Base-by-base conservation (phyloP, 2,888 invertebrate species). In the Lasius fuliginosus region DNA sequence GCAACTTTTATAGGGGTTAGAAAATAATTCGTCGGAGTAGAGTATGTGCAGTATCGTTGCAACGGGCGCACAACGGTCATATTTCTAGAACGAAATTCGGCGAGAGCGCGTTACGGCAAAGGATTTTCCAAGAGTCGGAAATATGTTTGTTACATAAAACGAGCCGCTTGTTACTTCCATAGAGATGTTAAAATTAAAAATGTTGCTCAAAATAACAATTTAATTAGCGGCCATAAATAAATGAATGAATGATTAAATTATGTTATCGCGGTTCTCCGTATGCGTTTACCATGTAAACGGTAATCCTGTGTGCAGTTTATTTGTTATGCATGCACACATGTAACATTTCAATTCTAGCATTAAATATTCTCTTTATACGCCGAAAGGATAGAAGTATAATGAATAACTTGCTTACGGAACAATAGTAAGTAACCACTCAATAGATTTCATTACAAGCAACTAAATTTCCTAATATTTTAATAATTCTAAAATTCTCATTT, bases 211-310 rank as follows among this genome's bases (percentile, higher is more conserved):
- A 33, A 23, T 79, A 69, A 79, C 18, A 42, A 69, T 60, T 69
- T 60, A 79, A 79, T 60, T 79, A 64, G 23, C 49, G 11, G 58
- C 30, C 23, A 42, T 23, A 62, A n/a, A 71, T 18, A 6, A 49
- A 79, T 77, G 56, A 42, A 69, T 60, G 69, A 79, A 71, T 79
- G 33, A 79, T 69, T 69, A 42, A 79, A 33, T 79, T 71, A 58
- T n/a, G 18, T 77, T 69, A 76, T 8, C 42, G n/a, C 8, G 42
- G 30, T 18, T 46, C 2, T 12, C 11, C 18, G 5, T 2, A 33
- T 15, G 49, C n/a, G 12, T 42, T 69, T 58, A 9, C 12, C 11
- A 46, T 68, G 58, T 42, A 69, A 69, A 67, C 6, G 27, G 40
- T 40, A 46, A 40, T 68, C 27, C n/a, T 40, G 30, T 36, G 27